Percentiles rank a stretch among this genome's conserved stretches.
These are phyloP conservation scores for Panopea generosa DNA, from an alignment of 2,888 invertebrate species.

Conservation along the genomic window DNA sequence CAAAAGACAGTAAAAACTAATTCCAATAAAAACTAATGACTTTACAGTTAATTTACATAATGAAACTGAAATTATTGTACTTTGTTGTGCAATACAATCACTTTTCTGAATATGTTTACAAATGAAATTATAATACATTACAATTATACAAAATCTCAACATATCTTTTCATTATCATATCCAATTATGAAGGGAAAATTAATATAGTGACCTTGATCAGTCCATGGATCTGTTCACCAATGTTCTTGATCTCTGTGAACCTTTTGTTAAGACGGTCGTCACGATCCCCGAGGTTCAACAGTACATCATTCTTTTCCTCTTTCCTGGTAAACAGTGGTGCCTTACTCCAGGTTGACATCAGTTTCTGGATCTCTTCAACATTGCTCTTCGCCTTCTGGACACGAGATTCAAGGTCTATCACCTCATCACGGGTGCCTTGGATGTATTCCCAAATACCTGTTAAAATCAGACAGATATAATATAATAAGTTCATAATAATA, in stretches of 20 bases:
- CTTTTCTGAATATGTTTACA: too few species aligned
- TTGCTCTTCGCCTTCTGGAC: slow-evolving; percentile 94
- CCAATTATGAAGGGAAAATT: too few species aligned
- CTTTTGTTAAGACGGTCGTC: slow-evolving; percentile 91
- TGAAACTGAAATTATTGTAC: too few species aligned
- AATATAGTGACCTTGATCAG: slow-evolving; percentile 87
- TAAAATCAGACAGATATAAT: too few species aligned
- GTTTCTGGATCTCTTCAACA: slow-evolving; percentile 90
- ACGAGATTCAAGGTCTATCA: slow-evolving; percentile 92
- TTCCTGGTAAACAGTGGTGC: slow-evolving; percentile 94
- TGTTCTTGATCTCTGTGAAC: slow-evolving; percentile 90
- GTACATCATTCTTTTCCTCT: slow-evolving; percentile 93
- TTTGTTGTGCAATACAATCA: too few species aligned
- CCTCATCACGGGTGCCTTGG: slow-evolving; percentile 90
- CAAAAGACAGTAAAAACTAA: too few species aligned
- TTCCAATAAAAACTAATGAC: too few species aligned
- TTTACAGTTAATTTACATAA: too few species aligned
- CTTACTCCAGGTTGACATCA: slow-evolving; percentile 92
- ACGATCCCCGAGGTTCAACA: slow-evolving; percentile 93
- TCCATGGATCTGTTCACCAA: slow-evolving; percentile 90
- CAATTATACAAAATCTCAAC: too few species aligned
- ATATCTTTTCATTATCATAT: too few species aligned
- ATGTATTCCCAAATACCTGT: slow-evolving; percentile 93
- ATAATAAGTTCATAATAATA: too few species aligned
- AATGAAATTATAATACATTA: too few species aligned